Evolutionary conservation across 2,797 vertebrate genomes (phyloP).

Genomic region (Linurgus olivaceus): DNA sequence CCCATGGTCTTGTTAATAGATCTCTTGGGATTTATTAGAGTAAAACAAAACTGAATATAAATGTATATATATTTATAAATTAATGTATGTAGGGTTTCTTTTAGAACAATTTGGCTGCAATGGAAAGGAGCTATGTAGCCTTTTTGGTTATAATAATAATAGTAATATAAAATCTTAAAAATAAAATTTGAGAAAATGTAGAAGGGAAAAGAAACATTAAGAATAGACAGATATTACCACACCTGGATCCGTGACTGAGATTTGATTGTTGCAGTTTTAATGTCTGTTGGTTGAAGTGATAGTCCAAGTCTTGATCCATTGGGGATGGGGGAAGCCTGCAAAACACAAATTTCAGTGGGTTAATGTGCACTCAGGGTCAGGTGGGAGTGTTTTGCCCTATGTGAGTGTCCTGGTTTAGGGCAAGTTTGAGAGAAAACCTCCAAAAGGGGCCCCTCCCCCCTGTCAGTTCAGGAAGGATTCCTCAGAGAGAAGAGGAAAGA

Average conservation of each 20-base stretch:
- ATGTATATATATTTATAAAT: background rate
- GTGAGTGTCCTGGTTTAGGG: background rate
- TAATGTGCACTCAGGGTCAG: background rate
- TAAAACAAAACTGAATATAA: background rate
- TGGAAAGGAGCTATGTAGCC: background rate
- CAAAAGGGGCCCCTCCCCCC: too few species aligned
- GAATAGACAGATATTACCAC: background rate
- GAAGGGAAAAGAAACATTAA: background rate
- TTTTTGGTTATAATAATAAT: background rate
- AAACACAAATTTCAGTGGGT: background rate
- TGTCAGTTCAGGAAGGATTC: rapidly evolving
- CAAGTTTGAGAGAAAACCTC: too few species aligned
- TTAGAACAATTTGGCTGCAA: background rate
- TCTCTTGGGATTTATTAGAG: background rate
- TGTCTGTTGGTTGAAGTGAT: background rate
- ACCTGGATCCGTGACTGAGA: background rate
- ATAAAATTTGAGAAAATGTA: background rate
- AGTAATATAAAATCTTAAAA: background rate
- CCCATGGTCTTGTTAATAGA: background rate
- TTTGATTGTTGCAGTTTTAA: background rate
- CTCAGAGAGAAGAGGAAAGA: background rate
- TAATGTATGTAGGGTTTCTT: background rate
- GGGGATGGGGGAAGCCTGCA: too few species aligned
- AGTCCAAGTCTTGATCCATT: background rate
- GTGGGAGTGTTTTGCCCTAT: background rate